These are phyloP conservation scores for Garrulus glandarius DNA, from an alignment of 2,797 vertebrate species.

Conservation along the genomic window DNA sequence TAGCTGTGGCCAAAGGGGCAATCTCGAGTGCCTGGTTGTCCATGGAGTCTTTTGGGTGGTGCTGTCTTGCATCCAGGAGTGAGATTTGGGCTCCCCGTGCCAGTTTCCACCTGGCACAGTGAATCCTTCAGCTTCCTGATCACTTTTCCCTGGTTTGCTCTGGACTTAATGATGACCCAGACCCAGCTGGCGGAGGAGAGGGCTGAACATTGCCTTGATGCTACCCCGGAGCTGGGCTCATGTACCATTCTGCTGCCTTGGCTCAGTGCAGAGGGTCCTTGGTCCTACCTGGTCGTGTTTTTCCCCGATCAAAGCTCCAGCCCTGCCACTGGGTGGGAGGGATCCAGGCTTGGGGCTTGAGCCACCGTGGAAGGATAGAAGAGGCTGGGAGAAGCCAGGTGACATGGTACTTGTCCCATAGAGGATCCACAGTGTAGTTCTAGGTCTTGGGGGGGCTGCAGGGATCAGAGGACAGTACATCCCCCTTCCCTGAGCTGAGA, in stretches of 20 bases:
- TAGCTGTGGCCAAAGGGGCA: not conserved
- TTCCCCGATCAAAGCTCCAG: not conserved
- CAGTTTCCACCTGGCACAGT: fast-evolving
- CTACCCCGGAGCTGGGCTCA: fast-evolving
- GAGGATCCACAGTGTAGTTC: not conserved
- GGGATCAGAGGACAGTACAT: not conserved
- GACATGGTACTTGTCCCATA: fast-evolving
- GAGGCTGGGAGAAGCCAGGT: not conserved
- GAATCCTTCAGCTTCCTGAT: not conserved
- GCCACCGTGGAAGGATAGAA: fast-evolving
- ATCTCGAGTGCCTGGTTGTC: fast-evolving
- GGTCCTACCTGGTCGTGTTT: fast-evolving
- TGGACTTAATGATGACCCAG: not conserved
- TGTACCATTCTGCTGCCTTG: fast-evolving
- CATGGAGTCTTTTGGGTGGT: not conserved
- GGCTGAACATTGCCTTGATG: not conserved
- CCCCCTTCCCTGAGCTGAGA: not conserved
- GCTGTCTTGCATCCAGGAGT: not conserved
- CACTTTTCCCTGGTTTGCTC: not conserved
- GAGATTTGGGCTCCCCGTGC: not conserved
- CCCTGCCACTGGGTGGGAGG: fast-evolving
- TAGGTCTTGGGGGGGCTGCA: not conserved
- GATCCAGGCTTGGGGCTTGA: not conserved
- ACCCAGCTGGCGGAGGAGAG: not conserved
- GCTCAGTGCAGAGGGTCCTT: not conserved